A percentile compares a stretch with the other conserved stretches of the same genome.
Evolutionary conservation across 2,888 invertebrate species (phyloP).

Genomic region (Argynnis bischoffii): DNA sequence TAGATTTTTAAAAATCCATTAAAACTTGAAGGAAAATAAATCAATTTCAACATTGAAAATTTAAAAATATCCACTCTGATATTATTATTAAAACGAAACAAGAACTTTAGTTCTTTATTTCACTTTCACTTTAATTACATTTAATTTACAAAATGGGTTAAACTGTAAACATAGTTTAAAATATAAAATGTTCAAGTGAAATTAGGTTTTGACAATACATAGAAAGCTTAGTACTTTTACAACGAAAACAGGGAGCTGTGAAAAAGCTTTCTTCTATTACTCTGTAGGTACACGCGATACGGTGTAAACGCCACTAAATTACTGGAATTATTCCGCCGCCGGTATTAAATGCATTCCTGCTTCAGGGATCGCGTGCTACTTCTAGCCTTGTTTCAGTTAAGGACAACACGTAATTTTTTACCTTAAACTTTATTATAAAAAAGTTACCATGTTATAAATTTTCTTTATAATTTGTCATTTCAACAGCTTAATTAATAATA

Average conservation of each 20-base stretch:
- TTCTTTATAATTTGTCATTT: constrained; percentile 22
- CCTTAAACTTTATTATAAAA: constrained; percentile 23
- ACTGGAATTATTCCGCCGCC: constrained; percentile 70
- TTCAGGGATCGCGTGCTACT: constrained; percentile 69
- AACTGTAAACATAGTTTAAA: not conserved
- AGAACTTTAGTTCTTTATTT: too few species aligned
- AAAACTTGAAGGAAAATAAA: too few species aligned
- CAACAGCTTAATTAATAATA: not conserved
- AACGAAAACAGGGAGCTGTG: constrained; percentile 35
- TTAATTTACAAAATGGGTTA: not conserved
- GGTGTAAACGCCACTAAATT: constrained; percentile 68
- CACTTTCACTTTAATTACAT: too few species aligned
- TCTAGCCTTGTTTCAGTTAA: constrained; percentile 46
- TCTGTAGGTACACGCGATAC: constrained; percentile 60
- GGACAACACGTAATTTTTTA: constrained; percentile 40
- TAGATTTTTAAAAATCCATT: too few species aligned
- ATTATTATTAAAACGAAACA: too few species aligned
- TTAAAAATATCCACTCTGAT: too few species aligned
- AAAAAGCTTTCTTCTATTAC: constrained; percentile 44
- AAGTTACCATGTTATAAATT: constrained; percentile 23
- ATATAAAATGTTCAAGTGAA: not conserved
- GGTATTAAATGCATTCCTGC: constrained; percentile 75
- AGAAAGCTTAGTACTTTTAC: constrained; percentile 6
- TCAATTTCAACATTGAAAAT: too few species aligned
- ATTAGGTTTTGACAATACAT: constrained; percentile 6